phyloP scores from a whole-genome alignment of 2,113 vertebrate genomes.

The Cyanocitta stelleri region DNA sequence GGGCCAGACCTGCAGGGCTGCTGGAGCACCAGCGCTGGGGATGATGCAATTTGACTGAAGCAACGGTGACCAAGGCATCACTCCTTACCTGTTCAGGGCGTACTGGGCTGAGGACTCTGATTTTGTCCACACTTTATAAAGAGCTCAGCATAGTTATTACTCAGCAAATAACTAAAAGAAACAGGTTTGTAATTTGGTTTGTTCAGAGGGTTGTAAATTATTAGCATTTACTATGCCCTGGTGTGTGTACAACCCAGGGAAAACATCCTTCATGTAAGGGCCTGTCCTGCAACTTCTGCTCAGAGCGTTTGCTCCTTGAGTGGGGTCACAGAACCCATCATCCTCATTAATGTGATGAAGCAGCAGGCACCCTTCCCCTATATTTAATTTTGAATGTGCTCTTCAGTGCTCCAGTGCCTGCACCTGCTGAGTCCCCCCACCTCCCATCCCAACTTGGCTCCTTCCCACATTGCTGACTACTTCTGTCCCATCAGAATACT shows the following conservation, averaged over 20 bases:
- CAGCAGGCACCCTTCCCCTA: not conserved
- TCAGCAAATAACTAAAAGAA: conserved; percentile 11
- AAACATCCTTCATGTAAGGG: conserved; percentile 3
- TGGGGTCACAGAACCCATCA: not conserved
- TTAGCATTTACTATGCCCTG: not conserved
- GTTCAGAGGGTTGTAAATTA: not conserved
- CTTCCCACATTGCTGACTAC: not conserved
- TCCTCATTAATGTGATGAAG: not conserved
- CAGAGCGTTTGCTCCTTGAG: not conserved
- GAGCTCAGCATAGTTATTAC: not conserved
- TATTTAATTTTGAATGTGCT: not conserved
- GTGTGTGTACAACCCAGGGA: not conserved
- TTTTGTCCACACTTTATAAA: not conserved
- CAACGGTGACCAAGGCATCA: not conserved
- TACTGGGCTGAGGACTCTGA: not conserved
- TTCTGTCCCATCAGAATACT: not conserved
- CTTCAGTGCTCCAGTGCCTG: not conserved
- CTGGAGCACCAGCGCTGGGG: not conserved
- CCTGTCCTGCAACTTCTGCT: not conserved
- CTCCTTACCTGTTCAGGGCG: not conserved
- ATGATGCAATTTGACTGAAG: not conserved
- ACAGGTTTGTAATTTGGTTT: not conserved
- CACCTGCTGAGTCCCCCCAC: not conserved
- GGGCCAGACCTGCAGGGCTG: not conserved
- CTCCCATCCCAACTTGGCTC: not conserved